Percentiles rank a stretch among this genome's conserved stretches.
These are phyloP conservation scores for Prietella phreatophila DNA, from an alignment of 2,113 vertebrate genomes.

Conservation along the genomic window DNA sequence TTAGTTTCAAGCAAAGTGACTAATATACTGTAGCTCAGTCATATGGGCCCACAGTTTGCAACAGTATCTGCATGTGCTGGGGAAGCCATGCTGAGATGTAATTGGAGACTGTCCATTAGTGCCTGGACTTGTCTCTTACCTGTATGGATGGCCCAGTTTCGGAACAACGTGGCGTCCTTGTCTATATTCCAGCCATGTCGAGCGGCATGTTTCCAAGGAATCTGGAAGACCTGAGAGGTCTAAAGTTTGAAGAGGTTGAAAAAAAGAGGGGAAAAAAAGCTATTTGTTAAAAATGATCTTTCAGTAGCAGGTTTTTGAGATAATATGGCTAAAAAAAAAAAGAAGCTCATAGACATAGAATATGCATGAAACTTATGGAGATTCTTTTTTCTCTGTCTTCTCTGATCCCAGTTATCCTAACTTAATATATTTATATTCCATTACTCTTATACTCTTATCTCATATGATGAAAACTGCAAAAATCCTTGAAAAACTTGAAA, in stretches of 20 bases:
- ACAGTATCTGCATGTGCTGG: constrained; percentile 14
- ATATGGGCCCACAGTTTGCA: constrained; percentile 40
- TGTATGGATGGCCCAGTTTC: constrained; percentile 78
- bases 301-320: neutral
- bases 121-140: constrained; percentile 58
- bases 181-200: constrained; percentile 79
- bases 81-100: constrained; percentile 26
- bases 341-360: neutral
- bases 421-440: neutral
- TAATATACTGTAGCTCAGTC: constrained; percentile 13
- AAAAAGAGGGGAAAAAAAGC: neutral
- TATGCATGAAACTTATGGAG: neutral
- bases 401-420: neutral
- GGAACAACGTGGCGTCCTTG: constrained; percentile 76
- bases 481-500: neutral
- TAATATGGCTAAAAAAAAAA: neutral
- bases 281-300: neutral
- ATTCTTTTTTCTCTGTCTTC: neutral
- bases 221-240: constrained; percentile 73
- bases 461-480: neutral
- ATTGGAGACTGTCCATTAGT: constrained; percentile 38
- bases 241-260: constrained; percentile 38
- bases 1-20: constrained; percentile 11
- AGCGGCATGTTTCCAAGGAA: constrained; percentile 79
- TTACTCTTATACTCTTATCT: neutral